Conservation (phyloP, 2,888 invertebrate genomes). For the Malachius bipustulatus region DNA sequence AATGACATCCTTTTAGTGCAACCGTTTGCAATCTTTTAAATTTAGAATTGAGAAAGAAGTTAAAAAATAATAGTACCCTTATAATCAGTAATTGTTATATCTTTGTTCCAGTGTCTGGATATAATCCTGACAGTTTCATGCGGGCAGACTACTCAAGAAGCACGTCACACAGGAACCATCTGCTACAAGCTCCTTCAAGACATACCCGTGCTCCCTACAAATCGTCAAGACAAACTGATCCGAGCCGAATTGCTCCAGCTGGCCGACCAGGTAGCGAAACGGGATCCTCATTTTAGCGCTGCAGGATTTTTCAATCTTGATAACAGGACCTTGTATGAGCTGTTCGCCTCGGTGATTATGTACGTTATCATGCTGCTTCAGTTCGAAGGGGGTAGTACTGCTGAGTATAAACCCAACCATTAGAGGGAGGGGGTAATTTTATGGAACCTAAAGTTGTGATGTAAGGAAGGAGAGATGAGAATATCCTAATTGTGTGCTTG, state of each 20-base stretch:
- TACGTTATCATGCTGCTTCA: conserved; percentile 1
- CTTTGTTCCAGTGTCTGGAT: background rate
- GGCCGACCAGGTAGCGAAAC: background rate
- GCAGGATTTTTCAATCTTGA: background rate
- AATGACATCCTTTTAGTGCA: no score
- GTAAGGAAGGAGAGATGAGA: no score
- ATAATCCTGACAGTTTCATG: conserved; percentile 2
- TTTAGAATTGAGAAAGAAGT: no score
- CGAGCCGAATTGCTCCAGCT: background rate
- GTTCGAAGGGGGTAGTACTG: conserved; percentile 1
- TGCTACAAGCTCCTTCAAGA: conserved; percentile 3
- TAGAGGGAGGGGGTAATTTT: no score
- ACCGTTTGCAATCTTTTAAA: no score
- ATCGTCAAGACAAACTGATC: background rate
- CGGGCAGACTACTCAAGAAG: background rate
- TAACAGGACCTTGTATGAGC: background rate
- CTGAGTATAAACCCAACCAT: no score
- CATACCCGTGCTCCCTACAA: background rate
- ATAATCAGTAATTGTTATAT: no score
- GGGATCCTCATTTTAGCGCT: conserved; percentile 1
- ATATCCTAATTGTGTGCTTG: no score
- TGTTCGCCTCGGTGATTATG: background rate
- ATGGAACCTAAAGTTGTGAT: no score
- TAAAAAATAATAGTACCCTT: no score
- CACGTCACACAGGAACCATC: background rate